phyloP scores from a whole-genome alignment of 1,140 invertebrate species.

The Drosophila azteca region DNA sequence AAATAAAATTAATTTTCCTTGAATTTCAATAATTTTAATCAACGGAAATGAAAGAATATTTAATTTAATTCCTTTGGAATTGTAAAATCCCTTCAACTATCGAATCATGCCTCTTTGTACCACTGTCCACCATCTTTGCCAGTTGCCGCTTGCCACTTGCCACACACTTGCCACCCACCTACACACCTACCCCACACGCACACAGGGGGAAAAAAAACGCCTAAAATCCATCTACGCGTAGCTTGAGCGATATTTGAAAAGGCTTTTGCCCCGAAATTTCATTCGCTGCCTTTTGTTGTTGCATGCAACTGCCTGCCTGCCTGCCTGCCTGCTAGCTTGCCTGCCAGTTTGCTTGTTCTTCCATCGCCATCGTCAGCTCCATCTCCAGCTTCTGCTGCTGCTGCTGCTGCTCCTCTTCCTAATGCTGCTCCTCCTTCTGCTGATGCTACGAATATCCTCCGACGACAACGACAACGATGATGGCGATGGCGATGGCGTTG shows the following conservation, averaged over 20 bases:
- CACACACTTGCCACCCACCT: constrained; percentile 5
- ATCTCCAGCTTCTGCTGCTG: background rate
- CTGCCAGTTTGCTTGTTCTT: background rate
- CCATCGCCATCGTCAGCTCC: background rate
- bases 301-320: constrained; percentile 23
- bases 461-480: constrained; percentile 18
- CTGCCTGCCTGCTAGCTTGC: constrained; percentile 12
- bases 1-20: too few species aligned
- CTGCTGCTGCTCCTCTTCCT: too few species aligned
- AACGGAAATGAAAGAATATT: too few species aligned
- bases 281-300: constrained; percentile 63
- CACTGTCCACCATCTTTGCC: constrained; percentile 50
- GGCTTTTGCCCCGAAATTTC: constrained; percentile 57
- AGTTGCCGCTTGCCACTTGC: constrained; percentile 4
- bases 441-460: constrained; percentile 11
- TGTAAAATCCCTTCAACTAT: too few species aligned
- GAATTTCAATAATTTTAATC: too few species aligned
- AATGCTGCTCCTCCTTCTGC: constrained; percentile 28
- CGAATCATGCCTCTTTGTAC: background rate
- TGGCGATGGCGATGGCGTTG: background rate
- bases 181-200: constrained; percentile 9
- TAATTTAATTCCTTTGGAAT: too few species aligned
- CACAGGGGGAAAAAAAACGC: constrained; percentile 19
- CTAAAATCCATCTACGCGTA: constrained; percentile 58
- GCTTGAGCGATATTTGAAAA: constrained; percentile 54